Conservation (phyloP, 2,113 vertebrate genomes). For the Burhinus bistriatus region DNA sequence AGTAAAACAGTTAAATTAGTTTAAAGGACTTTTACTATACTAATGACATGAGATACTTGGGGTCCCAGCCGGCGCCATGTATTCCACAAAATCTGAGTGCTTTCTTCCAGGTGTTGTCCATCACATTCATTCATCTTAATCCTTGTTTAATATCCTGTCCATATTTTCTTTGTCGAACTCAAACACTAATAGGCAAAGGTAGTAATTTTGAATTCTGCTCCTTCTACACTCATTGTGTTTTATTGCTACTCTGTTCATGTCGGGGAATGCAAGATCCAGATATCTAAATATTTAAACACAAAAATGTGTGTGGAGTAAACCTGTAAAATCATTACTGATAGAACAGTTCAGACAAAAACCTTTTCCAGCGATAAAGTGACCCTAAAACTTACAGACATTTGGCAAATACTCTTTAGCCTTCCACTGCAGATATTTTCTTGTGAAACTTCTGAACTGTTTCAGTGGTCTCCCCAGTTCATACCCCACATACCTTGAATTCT, state of each 20-base stretch:
- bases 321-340: not conserved
- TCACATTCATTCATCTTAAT: not conserved
- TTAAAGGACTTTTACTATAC: not conserved
- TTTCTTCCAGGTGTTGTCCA: not conserved
- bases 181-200: not conserved
- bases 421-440: not conserved
- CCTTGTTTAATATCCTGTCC: not conserved
- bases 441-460: not conserved
- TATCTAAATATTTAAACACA: not conserved
- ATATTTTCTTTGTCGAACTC: not conserved
- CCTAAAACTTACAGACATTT: not conserved
- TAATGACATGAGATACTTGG: not conserved
- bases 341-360: not conserved
- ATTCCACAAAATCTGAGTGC: not conserved
- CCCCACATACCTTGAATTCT: not conserved
- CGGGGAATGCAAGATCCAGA: not conserved
- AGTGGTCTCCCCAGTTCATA: not conserved
- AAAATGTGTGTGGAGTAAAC: not conserved
- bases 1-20: not conserved
- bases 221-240: not conserved
- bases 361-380: not conserved
- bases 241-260: not conserved
- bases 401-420: not conserved
- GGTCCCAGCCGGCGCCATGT: not conserved
- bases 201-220: not conserved